phyloP scores from a whole-genome alignment of 2,797 vertebrate species.

The Phaenicophaeus curvirostris region DNA sequence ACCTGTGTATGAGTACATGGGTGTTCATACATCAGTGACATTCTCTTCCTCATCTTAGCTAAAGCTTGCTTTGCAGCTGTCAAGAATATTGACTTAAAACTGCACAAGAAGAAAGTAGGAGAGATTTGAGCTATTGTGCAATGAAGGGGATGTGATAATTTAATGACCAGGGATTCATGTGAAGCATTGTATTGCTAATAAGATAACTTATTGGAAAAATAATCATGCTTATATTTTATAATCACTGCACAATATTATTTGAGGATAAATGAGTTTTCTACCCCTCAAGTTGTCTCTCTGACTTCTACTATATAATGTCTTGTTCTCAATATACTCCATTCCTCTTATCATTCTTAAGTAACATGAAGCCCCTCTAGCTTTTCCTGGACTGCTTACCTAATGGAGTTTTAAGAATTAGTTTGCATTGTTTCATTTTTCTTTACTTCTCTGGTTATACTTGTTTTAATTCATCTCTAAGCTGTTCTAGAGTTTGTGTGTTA shows the following conservation, averaged over 20 bases:
- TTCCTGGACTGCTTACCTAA: not conserved
- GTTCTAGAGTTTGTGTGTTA: not conserved
- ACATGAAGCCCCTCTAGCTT: not conserved
- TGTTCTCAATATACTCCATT: not conserved
- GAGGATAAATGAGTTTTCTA: conserved; percentile 19
- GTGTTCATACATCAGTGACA: not conserved
- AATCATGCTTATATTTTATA: not conserved
- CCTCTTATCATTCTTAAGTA: not conserved
- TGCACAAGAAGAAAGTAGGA: not conserved
- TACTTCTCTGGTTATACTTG: not conserved
- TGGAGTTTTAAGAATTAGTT: not conserved
- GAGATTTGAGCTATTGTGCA: not conserved
- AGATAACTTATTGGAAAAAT: not conserved
- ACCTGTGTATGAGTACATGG: not conserved
- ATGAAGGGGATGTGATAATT: not conserved
- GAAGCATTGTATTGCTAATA: not conserved
- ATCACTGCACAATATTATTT: not conserved
- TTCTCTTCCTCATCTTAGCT: not conserved
- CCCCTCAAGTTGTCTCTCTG: not conserved
- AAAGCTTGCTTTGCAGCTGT: not conserved
- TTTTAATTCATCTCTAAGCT: not conserved
- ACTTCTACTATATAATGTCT: not conserved
- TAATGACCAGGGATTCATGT: not conserved
- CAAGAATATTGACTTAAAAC: not conserved
- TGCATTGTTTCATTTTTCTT: conserved; percentile 18